Base-by-base conservation (phyloP, 1,140 invertebrate species). In the Parasteatoda tepidariorum region DNA sequence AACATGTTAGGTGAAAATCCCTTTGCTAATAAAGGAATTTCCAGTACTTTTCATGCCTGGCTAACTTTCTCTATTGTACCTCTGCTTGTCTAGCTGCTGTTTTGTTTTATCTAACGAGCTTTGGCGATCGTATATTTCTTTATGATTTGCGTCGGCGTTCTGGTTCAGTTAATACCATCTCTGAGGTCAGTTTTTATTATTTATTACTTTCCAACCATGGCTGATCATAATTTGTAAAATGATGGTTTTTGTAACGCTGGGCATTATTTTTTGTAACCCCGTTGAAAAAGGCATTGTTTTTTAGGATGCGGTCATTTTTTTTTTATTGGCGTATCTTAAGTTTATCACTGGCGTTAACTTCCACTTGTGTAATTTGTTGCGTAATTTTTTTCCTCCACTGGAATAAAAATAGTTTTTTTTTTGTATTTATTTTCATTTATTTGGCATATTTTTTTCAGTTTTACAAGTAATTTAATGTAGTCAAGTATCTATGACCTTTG, bases 171-270 rank as follows among this genome's bases (percentile, higher is more conserved):
- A 2, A 5, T 48, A 13, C 41, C 41, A 13, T 22, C n/a, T 34
- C 34, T n/a, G 55, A 75, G 73, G 73, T 75, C 73, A 75, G 41
- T 30, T n/a, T 75, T 62, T 41, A 62, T 61, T 73, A 73, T 73
- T 73, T 48, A 48, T 48, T 73, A 59, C 24, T 62, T 26, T 30
- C 62, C 38, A 48, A 48, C 38, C 38, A 4, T 48, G 18, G 38
- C 9, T 48, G 38, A 1, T 48, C 38, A 18, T 48, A 48, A 48
- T 48, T 48, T 48, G 38, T 48, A 48, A 48, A 4, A 48, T 48
- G 38, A 4, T 48, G 38, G 38, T 48, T 48, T 18, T 48, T 48
- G 9, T 18, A 48, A 0, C 18, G 4, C 38, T 48, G 9, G 9
- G 9, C 38, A 4, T 48, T 9, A 13, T 9, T 48, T 48, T 48